Base-by-base conservation (phyloP, 1,140 invertebrate genomes). In the Chrysoperla carnea region DNA sequence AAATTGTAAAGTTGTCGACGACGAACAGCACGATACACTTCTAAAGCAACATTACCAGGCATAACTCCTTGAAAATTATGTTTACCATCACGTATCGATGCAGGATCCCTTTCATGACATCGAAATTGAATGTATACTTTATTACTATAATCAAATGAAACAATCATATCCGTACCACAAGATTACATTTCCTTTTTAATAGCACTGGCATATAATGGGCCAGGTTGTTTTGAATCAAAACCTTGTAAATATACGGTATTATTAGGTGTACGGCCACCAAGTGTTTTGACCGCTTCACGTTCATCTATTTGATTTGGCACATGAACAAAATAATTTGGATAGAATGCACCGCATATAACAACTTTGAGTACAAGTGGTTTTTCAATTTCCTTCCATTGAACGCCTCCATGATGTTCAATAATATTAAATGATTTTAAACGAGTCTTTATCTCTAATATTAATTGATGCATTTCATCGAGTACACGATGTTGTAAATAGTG, bases 261-360 rank as follows among this genome's bases (percentile, higher is more conserved):
- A 29, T 66, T 68, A 0, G 87, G 85, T 63, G 92, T 75, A 11
- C 75, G 58, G 1, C 82, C 81, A 15, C 65, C 69, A 0, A 92
- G 57, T 0, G 58, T 52, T 43, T 73, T 75, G 0, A 76, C 63
- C 1, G 78, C 69, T 52, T 86, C 79, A 12, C 64, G 55, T 0
- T 55, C 52, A 43, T 76, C 68, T 33, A 72, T 62, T 27, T 62
- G 49, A 1, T 51, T 40, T 1, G 50, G 23, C 0, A 59, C 59
- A 29, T 76, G 73, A 8, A 78, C 52, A 61, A 87, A 95, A 56
- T 87, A 94, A 58, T 93, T 78, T 0, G 91, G 92, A 66, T 93
- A 95, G 62, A 95, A 94, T 13, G 85, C 84, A 8, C 80, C 83
- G 46, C 76, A 76, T 29, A 86, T 61, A 3, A 80, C 64, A 29